A percentile compares a stretch with the other conserved stretches of the same genome.
Evolutionary conservation across 1,140 invertebrate species (phyloP).

Genomic region (Aplysia californica): DNA sequence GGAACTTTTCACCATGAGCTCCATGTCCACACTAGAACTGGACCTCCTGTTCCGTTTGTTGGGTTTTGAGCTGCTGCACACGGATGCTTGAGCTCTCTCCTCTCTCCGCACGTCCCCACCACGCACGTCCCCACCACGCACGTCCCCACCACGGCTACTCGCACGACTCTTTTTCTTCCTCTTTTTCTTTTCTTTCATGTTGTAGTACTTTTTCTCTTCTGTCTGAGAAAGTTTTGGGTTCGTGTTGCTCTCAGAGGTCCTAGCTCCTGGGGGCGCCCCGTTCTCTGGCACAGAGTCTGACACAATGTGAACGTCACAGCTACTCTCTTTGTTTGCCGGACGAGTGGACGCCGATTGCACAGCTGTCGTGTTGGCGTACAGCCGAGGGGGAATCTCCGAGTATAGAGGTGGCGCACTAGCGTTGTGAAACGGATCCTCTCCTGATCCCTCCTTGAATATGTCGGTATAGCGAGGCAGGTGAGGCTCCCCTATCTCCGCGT

Average conservation of each 20-base stretch:
- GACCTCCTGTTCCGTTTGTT: neutral
- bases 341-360: neutral
- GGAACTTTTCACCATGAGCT: conserved; percentile 18
- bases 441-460: conserved; percentile 29
- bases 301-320: neutral
- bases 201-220: too few relatives aligned
- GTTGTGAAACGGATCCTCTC: conserved; percentile 28
- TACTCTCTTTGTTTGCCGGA: neutral
- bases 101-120: too few relatives aligned
- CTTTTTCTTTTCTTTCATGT: conserved; percentile 20
- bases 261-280: neutral
- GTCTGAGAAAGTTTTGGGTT: neutral
- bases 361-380: neutral
- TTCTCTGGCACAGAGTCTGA: neutral
- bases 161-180: neutral
- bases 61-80: neutral
- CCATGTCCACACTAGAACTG: neutral
- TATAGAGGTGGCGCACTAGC: conserved; percentile 35
- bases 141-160: neutral
- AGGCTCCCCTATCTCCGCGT: conserved; percentile 36
- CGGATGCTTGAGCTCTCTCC: neutral
- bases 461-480: conserved; percentile 39
- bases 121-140: too few relatives aligned
- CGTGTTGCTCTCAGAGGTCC: too few relatives aligned
- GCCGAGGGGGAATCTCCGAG: neutral